These are phyloP conservation scores for Eretmocerus hayati DNA, from an alignment of 2,888 invertebrate species.

Conservation along the genomic window DNA sequence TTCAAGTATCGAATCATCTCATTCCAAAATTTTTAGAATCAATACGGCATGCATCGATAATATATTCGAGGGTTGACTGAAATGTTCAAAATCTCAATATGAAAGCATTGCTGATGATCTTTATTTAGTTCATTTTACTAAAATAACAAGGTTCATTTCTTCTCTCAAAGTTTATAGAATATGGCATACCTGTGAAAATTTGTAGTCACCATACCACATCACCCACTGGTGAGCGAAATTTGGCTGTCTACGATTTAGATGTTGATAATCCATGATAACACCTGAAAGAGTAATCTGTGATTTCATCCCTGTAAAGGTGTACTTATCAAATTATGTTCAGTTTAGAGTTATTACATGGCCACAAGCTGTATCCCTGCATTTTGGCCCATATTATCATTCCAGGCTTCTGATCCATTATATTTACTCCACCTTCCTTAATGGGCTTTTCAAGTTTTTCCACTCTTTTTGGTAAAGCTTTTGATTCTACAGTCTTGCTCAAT, in stretches of 20 bases:
- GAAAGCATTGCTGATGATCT: no score
- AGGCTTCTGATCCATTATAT: conserved; percentile 35
- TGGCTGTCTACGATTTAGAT: conserved; percentile 37
- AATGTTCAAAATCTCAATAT: no score
- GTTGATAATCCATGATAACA: conserved; percentile 39
- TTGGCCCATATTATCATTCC: conserved; percentile 40
- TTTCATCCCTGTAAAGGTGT: no score
- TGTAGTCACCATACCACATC: conserved; percentile 42
- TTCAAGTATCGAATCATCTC: no score
- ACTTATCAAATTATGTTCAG: no score
- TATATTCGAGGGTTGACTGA: no score
- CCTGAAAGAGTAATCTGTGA: conserved; percentile 26
- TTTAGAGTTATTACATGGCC: conserved; percentile 38
- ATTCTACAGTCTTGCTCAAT: conserved; percentile 8
- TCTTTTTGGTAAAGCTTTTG: no score
- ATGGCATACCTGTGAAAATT: conserved; percentile 35
- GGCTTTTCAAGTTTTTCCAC: conserved; percentile 16
- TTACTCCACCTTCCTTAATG: conserved; percentile 26
- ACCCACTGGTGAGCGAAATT: conserved; percentile 40
- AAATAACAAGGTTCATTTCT: no score
- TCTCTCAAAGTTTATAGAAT: no score
- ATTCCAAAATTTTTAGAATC: no score
- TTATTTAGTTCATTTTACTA: no score
- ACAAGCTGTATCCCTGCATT: conserved; percentile 37
- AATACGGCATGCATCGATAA: no score